These are phyloP conservation scores for Holothuria scabra DNA, from an alignment of 53 echinoderm and acorn worm genomes.

Conservation along the genomic window DNA sequence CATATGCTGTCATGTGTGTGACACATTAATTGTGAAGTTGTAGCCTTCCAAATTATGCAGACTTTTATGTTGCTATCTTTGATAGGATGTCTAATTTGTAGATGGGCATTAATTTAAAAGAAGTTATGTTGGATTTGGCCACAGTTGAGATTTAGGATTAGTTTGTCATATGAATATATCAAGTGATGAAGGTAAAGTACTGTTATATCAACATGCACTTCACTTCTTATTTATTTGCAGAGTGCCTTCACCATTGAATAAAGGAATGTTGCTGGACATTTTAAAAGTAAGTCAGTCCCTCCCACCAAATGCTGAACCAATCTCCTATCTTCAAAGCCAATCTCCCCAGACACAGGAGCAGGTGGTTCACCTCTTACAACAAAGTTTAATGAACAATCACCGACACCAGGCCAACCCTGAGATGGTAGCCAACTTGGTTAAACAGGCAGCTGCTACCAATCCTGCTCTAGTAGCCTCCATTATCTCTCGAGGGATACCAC, in stretches of 20 bases:
- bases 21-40: too few species aligned
- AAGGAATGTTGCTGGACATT: constrained; percentile 50
- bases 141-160: not conserved
- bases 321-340: constrained; percentile 5
- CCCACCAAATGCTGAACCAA: constrained; percentile 1
- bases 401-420: constrained; percentile 81
- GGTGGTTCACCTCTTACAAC: constrained; percentile 39
- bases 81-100: too few species aligned
- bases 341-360: constrained; percentile 34
- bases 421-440: constrained; percentile 76
- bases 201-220: not conserved
- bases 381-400: constrained; percentile 30
- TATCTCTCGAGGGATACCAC: constrained; percentile 59
- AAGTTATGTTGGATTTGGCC: not conserved
- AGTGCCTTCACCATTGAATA: constrained; percentile 43
- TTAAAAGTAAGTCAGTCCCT: constrained; percentile 26
- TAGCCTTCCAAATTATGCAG: too few species aligned
- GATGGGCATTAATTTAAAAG: too few species aligned
- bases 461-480: constrained; percentile 83
- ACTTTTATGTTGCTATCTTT: too few species aligned
- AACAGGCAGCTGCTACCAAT: constrained; percentile 83
- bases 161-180: not conserved
- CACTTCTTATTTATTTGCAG: not conserved
- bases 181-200: not conserved
- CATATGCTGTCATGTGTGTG: too few species aligned